A percentile compares a stretch with the other conserved stretches of the same genome.
Conservation (phyloP, 2,113 vertebrate genomes). For the Sinocyclocheilus maitianheensis region DNA sequence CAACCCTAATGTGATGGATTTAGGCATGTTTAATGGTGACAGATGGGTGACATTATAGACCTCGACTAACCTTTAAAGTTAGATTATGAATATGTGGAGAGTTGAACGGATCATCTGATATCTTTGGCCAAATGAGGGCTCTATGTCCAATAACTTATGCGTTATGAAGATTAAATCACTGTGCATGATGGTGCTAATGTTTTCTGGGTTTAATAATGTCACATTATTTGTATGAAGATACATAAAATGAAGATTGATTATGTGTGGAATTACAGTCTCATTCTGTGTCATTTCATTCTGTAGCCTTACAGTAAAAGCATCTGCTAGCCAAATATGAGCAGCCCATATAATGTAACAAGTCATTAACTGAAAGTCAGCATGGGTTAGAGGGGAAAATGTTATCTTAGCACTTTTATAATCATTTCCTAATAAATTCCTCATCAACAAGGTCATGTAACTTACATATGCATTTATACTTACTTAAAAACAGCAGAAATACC, state of each 20-base stretch:
- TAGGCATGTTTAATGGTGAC: constrained; percentile 34
- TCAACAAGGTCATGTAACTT: constrained; percentile 29
- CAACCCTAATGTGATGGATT: constrained; percentile 7
- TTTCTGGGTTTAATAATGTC: constrained; percentile 17
- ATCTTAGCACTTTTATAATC: neutral
- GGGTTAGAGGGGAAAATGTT: neutral
- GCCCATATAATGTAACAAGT: neutral
- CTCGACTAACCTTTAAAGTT: constrained; percentile 34
- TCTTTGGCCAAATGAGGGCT: constrained; percentile 8
- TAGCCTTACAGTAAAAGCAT: constrained; percentile 6
- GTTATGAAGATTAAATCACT: constrained; percentile 15
- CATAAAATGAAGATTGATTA: constrained; percentile 28
- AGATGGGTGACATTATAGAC: constrained; percentile 35
- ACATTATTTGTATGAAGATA: constrained; percentile 19
- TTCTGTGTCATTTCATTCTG: constrained; percentile 21
- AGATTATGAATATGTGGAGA: constrained; percentile 10
- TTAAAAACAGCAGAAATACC: neutral
- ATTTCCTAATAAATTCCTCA: constrained; percentile 18
- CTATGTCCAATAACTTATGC: neutral
- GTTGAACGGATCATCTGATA: neutral
- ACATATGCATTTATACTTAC: neutral
- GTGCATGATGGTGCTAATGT: constrained; percentile 14
- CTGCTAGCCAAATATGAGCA: neutral
- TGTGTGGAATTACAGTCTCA: constrained; percentile 21
- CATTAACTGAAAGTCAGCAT: constrained; percentile 10